Evolutionary conservation across 2,888 invertebrate species (phyloP).

Genomic region (Drosophila cracens): DNA sequence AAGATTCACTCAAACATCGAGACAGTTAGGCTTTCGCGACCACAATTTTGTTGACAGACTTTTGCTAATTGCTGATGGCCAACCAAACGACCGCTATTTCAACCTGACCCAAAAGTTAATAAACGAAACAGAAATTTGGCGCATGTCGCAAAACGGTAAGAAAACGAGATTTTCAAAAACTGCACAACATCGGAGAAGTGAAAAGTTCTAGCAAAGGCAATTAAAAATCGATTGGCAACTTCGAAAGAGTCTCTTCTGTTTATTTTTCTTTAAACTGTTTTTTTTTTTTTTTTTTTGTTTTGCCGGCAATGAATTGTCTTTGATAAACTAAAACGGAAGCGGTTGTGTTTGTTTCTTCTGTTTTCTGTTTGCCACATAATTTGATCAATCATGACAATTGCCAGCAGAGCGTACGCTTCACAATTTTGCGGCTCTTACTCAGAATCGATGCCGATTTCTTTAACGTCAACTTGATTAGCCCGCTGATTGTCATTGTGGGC

Average conservation of each 20-base stretch:
- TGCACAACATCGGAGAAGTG: slow-evolving; percentile 21
- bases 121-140: slow-evolving; percentile 75
- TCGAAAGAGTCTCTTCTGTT: slow-evolving; percentile 4
- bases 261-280: slow-evolving; percentile 1
- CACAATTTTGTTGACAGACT: slow-evolving; percentile 57
- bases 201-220: slow-evolving; percentile 36
- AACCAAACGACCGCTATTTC: slow-evolving; percentile 54
- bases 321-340: slow-evolving; percentile 80
- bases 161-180: slow-evolving; percentile 28
- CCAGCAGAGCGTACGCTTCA: slow-evolving; percentile 39
- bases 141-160: slow-evolving; percentile 49
- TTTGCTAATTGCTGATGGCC: slow-evolving; percentile 70
- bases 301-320: slow-evolving; percentile 71
- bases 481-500: slow-evolving; percentile 61
- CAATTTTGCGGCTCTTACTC: slow-evolving; percentile 59
- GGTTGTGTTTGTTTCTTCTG: slow-evolving; percentile 52
- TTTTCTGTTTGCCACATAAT: slow-evolving; percentile 52
- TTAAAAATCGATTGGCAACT: slow-evolving; percentile 30
- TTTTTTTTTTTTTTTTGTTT: slow-evolving; percentile 14
- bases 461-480: slow-evolving; percentile 77
- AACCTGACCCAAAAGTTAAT: slow-evolving; percentile 66
- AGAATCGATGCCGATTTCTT: slow-evolving; percentile 78
- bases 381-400: slow-evolving; percentile 66
- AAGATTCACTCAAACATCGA: slow-evolving; percentile 33
- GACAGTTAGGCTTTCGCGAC: slow-evolving; percentile 59